Evolutionary conservation across 1,140 invertebrate species (phyloP).

Genomic region (Augochlora pura): DNA sequence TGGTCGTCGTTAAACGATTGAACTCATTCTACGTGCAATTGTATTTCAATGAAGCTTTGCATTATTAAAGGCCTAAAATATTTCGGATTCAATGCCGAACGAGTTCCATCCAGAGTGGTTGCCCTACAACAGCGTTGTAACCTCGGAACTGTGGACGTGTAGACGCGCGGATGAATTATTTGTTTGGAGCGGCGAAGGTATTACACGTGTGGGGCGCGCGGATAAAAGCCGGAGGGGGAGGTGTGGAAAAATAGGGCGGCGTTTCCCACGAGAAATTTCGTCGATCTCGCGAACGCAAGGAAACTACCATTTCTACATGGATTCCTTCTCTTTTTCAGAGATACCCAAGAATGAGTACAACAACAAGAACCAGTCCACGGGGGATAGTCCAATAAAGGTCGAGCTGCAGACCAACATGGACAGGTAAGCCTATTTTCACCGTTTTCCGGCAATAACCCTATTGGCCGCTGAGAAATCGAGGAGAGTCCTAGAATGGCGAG

Average conservation of each 20-base stretch:
- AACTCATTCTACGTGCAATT: too few relatives aligned
- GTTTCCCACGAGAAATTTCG: constrained; percentile 58
- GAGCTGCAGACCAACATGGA: constrained; percentile 86
- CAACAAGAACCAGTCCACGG: constrained; percentile 92
- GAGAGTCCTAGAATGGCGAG: background rate
- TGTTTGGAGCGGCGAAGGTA: background rate
- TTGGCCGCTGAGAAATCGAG: background rate
- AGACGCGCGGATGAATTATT: constrained; percentile 26
- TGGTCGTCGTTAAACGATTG: too few relatives aligned
- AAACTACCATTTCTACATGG: constrained; percentile 46
- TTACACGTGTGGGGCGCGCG: background rate
- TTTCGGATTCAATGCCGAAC: background rate
- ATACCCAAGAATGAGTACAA: constrained; percentile 94
- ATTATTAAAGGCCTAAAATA: background rate
- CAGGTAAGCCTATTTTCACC: constrained; percentile 79
- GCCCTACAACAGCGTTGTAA: too few relatives aligned
- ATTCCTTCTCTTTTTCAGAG: constrained; percentile 80
- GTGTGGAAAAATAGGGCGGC: constrained; percentile 32
- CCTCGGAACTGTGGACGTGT: background rate
- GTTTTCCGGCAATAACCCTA: background rate
- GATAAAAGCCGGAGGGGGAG: constrained; percentile 2
- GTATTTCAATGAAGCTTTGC: background rate
- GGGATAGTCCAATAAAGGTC: constrained; percentile 88
- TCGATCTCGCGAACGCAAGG: constrained; percentile 48
- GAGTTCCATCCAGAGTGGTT: background rate